Conservation (phyloP, 1,140 invertebrate genomes). For the Sipha flava region DNA sequence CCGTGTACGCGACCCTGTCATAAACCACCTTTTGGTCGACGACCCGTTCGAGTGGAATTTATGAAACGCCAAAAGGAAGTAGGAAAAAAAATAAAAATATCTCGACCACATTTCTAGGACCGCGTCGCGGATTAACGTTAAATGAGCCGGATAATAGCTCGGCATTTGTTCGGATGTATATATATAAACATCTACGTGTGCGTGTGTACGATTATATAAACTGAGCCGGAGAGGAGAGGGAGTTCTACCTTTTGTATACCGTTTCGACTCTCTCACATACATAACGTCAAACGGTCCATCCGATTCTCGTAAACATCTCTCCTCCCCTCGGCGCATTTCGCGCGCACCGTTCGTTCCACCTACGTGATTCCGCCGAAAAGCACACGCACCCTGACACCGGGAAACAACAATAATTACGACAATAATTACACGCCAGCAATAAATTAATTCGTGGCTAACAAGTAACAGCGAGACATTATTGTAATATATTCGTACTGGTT, state of each 20-base stretch:
- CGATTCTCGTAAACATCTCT: conserved; percentile 27
- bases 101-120: background rate
- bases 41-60: background rate
- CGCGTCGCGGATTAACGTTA: background rate
- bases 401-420: background rate
- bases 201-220: background rate
- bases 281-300: conserved; percentile 27
- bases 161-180: background rate
- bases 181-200: no score
- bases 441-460: background rate
- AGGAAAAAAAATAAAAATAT: background rate
- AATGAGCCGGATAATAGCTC: conserved; percentile 18
- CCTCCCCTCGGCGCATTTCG: background rate
- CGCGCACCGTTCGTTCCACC: background rate
- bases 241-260: background rate
- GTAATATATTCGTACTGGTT: no score
- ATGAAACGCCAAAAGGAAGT: background rate
- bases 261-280: background rate
- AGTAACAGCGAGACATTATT: no score
- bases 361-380: background rate
- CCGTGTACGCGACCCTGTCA: background rate
- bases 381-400: background rate
- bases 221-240: background rate
- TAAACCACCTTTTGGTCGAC: background rate
- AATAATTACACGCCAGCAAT: background rate